phyloP scores from a whole-genome alignment of 1,140 invertebrate species.

The Meloidogyne floridensis region DNA sequence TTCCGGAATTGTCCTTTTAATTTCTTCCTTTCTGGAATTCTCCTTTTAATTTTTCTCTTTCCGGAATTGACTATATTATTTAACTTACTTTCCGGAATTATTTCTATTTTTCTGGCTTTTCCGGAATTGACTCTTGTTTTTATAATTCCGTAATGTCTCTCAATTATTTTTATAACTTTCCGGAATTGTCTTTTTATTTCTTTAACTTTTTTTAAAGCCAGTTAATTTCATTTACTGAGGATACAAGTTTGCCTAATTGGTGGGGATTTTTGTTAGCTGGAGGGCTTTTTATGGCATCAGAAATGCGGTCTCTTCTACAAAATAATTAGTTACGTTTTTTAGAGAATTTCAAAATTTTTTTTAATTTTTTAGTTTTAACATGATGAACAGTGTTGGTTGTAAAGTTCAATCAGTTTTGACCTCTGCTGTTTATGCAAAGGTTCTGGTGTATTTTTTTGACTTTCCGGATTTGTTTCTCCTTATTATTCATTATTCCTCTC shows the following conservation, averaged over 20 bases:
- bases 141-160: too few relatives aligned
- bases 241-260: constrained; percentile 51
- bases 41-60: too few relatives aligned
- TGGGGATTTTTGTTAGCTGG: constrained; percentile 51
- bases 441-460: constrained; percentile 21
- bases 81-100: too few relatives aligned
- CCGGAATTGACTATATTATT: too few relatives aligned
- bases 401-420: constrained; percentile 65
- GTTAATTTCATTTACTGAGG: constrained; percentile 59
- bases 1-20: too few relatives aligned
- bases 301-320: constrained; percentile 41
- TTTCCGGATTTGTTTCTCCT: too few relatives aligned
- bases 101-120: too few relatives aligned
- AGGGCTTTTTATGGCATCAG: constrained; percentile 53
- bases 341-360: neutral
- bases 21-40: too few relatives aligned
- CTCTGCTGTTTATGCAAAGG: constrained; percentile 66
- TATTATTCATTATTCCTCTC: too few relatives aligned
- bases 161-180: too few relatives aligned
- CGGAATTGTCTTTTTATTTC: too few relatives aligned
- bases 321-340: constrained; percentile 51
- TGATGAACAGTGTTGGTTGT: constrained; percentile 62
- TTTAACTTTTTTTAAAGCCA: constrained; percentile 62
- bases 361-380: constrained; percentile 61
- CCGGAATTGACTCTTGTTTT: too few relatives aligned